phyloP scores from a whole-genome alignment of 2,888 invertebrate genomes.

The Trachelus iudaicus region DNA sequence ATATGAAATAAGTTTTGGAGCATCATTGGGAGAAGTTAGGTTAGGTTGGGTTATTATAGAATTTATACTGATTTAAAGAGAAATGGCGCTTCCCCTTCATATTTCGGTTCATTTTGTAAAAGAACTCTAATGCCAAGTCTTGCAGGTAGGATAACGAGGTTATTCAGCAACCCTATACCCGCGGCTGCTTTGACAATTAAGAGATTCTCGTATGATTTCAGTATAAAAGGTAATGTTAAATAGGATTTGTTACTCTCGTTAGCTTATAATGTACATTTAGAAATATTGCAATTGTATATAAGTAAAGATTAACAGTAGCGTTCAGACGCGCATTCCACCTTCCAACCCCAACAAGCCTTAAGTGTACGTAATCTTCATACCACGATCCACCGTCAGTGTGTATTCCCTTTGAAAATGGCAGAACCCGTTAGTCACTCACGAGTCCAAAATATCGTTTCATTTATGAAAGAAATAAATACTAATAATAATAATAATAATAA shows the following conservation, averaged over 20 bases:
- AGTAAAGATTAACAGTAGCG: conserved; percentile 36
- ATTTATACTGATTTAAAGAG: neutral
- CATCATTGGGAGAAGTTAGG: neutral
- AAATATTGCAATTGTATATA: conserved; percentile 46
- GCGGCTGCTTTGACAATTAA: neutral
- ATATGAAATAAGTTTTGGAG: neutral
- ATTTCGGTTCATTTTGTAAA: neutral
- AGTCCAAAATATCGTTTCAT: neutral
- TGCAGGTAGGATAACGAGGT: neutral
- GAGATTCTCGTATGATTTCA: conserved; percentile 21
- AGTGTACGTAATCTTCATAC: neutral
- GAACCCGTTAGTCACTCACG: neutral
- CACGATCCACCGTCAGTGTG: neutral
- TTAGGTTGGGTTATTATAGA: neutral
- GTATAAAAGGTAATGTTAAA: conserved; percentile 55
- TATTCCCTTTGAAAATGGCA: neutral
- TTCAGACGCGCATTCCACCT: conserved; percentile 35
- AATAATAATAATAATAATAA: neutral
- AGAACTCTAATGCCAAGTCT: neutral
- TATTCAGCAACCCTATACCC: neutral
- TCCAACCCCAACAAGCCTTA: neutral
- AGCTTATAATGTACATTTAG: conserved; percentile 59
- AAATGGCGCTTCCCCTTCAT: neutral
- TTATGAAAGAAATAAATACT: neutral
- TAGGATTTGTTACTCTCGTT: conserved; percentile 63